A percentile compares a stretch with the other conserved stretches of the same genome.
Conservation (phyloP, 2,113 vertebrate genomes). For the Lichenostomus cassidix region DNA sequence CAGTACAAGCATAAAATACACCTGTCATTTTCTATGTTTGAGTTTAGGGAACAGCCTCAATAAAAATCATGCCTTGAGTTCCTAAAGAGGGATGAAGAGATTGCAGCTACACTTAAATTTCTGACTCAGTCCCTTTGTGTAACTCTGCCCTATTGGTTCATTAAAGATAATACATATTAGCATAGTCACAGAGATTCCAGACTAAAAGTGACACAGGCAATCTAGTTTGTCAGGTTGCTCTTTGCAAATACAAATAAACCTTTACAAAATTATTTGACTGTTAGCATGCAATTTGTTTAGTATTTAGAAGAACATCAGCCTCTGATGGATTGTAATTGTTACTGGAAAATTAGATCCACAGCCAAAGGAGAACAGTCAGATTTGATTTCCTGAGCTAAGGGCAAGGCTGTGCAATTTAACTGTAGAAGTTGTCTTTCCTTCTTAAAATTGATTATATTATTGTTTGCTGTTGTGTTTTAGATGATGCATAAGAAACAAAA, state of each 20-base stretch:
- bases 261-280: background rate
- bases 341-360: background rate
- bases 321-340: background rate
- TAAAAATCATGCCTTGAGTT: background rate
- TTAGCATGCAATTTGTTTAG: background rate
- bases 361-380: background rate
- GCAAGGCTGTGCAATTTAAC: background rate
- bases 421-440: background rate
- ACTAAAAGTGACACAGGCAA: background rate
- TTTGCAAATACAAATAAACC: background rate
- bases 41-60: background rate
- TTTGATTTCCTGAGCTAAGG: conserved; percentile 19
- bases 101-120: background rate
- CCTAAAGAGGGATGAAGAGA: background rate
- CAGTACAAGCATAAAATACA: background rate
- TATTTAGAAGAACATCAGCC: background rate
- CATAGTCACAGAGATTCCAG: background rate
- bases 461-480: background rate
- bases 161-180: background rate
- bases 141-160: background rate
- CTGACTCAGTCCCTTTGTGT: background rate
- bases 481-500: background rate
- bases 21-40: background rate
- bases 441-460: background rate
- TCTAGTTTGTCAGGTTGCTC: background rate